Evolutionary conservation across 1,140 invertebrate species (phyloP).

Genomic region (Polypedilum vanderplanki): DNA sequence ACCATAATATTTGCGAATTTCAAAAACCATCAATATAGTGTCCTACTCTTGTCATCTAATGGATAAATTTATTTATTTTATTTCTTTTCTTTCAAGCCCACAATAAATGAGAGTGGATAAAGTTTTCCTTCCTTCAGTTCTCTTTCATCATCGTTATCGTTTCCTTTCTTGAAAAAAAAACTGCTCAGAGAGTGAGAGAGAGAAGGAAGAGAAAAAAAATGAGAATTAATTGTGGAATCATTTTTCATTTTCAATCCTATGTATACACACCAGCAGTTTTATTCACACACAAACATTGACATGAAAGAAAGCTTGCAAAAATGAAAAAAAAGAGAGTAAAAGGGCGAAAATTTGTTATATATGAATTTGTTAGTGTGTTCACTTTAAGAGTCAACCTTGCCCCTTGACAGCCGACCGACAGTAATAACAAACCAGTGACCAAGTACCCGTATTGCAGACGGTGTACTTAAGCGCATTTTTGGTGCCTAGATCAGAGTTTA

Average conservation of each 20-base stretch:
- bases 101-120: slow-evolving; percentile 18
- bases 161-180: neutral
- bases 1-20: no score
- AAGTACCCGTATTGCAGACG: no score
- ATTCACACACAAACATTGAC: neutral
- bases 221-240: slow-evolving; percentile 18
- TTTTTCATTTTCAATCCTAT: slow-evolving; percentile 19
- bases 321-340: no score
- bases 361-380: no score
- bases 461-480: no score
- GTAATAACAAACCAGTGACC: no score
- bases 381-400: neutral
- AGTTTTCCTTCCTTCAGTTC: neutral
- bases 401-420: neutral
- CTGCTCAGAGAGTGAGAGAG: neutral
- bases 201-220: neutral
- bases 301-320: no score
- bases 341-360: no score
- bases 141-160: slow-evolving; percentile 7
- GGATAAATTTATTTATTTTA: no score
- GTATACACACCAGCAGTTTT: neutral
- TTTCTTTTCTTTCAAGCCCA: neutral
- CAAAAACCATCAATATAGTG: no score
- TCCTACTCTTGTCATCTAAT: no score
- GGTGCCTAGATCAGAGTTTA: no score